Evolutionary conservation across 2,113 vertebrate genomes (phyloP).

Genomic region (Aplodontia rufa): DNA sequence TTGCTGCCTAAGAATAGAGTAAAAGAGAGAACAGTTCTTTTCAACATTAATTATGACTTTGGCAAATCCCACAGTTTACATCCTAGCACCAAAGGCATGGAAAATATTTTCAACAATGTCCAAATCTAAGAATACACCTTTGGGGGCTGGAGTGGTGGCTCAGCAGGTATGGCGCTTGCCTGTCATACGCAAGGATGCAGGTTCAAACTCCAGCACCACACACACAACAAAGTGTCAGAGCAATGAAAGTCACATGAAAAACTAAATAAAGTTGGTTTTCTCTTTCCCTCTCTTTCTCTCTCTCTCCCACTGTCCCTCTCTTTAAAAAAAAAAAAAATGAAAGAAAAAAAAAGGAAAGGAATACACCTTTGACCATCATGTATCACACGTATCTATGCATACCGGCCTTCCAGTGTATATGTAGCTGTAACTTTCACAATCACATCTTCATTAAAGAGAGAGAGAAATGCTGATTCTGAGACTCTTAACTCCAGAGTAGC

Average conservation of each 20-base stretch:
- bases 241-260: no score
- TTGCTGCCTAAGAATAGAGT: neutral
- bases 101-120: conserved; percentile 17
- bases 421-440: neutral
- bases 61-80: neutral
- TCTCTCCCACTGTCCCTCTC: no score
- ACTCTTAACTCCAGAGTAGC: neutral
- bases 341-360: no score
- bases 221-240: no score
- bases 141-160: no score
- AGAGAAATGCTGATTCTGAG: neutral
- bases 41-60: neutral
- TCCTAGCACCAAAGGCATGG: neutral
- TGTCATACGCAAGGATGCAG: no score
- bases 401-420: neutral
- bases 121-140: conserved; percentile 29
- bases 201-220: no score
- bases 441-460: neutral
- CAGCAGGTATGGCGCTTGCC: no score
- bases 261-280: no score
- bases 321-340: no score
- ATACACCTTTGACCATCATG: neutral
- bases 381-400: neutral
- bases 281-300: no score
- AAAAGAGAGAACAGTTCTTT: neutral